Evolutionary conservation across 2,113 vertebrate species (phyloP).

Genomic region (Scomber colias): DNA sequence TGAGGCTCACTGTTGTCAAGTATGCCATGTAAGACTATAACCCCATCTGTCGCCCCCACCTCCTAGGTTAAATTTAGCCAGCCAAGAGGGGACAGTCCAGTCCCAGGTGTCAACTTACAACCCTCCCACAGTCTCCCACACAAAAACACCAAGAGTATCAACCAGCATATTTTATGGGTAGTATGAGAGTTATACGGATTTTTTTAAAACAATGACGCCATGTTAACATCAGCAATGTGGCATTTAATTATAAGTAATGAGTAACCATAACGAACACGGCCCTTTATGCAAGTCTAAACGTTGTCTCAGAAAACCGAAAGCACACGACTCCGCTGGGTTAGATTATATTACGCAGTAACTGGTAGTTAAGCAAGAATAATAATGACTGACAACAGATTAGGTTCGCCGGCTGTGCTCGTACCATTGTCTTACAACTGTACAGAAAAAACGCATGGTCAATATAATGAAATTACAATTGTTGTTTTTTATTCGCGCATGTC

Average conservation of each 20-base stretch:
- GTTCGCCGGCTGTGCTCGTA: background rate
- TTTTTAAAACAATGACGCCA: background rate
- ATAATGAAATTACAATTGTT: background rate
- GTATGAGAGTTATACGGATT: background rate
- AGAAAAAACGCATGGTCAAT: background rate
- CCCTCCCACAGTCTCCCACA: constrained; percentile 45
- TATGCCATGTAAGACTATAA: constrained; percentile 83
- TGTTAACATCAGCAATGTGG: background rate
- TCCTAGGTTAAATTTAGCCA: constrained; percentile 84
- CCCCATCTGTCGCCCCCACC: constrained; percentile 71
- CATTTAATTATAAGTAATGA: background rate
- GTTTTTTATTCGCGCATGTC: too few species aligned
- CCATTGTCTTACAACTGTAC: background rate
- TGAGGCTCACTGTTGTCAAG: constrained; percentile 48
- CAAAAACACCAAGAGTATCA: constrained; percentile 61
- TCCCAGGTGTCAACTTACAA: constrained; percentile 83
- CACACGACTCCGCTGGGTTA: background rate
- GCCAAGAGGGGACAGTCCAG: constrained; percentile 64
- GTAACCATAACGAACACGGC: background rate
- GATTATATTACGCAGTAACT: background rate
- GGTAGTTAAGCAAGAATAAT: background rate
- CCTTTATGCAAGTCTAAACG: background rate
- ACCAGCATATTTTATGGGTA: background rate
- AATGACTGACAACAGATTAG: background rate
- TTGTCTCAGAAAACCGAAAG: background rate